A percentile compares a stretch with the other conserved stretches of the same genome.
phyloP scores from a whole-genome alignment of 2,113 vertebrate species.

The Ceratotherium simum region DNA sequence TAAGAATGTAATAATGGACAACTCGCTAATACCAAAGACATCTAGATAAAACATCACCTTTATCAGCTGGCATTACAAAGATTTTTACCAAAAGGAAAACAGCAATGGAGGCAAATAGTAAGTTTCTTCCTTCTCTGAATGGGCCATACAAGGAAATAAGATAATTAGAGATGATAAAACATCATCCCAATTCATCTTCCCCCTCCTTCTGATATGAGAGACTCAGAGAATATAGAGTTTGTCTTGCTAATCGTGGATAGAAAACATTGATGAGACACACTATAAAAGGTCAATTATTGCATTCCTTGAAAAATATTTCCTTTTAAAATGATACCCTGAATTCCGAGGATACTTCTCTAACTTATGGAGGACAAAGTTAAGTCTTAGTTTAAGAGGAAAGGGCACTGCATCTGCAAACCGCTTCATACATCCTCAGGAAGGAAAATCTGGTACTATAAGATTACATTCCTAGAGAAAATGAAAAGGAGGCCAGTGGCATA shows the following conservation, averaged over 20 bases:
- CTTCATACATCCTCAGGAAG: background rate
- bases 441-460: background rate
- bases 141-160: background rate
- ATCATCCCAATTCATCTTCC: background rate
- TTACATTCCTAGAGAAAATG: background rate
- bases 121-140: background rate
- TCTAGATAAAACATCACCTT: background rate
- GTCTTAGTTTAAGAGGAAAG: background rate
- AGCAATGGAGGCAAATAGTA: background rate
- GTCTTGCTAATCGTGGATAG: background rate
- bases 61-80: background rate
- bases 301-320: background rate
- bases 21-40: background rate
- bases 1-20: background rate
- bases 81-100: background rate
- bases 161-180: background rate
- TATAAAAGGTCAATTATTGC: background rate
- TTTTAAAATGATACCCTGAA: slow-evolving; percentile 5
- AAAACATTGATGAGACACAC: background rate
- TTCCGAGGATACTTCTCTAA: background rate
- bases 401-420: background rate
- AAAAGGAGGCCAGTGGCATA: background rate
- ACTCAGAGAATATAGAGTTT: background rate
- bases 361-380: background rate
- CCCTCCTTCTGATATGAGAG: background rate